phyloP scores from a whole-genome alignment of 2,113 vertebrate genomes.

The Symphodus melops region DNA sequence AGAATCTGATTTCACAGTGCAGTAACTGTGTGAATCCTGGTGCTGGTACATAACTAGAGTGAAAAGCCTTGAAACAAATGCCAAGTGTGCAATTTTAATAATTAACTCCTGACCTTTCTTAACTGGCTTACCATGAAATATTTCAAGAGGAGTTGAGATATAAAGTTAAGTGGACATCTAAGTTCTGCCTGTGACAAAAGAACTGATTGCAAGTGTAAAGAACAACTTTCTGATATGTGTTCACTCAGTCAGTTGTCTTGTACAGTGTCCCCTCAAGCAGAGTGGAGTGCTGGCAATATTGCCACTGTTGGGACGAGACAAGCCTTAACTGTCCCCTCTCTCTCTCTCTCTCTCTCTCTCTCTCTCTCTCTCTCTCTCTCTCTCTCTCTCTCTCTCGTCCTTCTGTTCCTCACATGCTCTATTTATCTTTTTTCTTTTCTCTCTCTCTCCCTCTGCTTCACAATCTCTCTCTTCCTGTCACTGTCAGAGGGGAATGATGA shows the following conservation, averaged over 20 bases:
- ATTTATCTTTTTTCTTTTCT: constrained; percentile 20
- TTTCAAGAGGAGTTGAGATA: background rate
- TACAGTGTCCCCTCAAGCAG: constrained; percentile 49
- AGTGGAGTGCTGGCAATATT: constrained; percentile 34
- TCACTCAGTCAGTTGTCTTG: constrained; percentile 49
- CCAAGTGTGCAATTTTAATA: constrained; percentile 1
- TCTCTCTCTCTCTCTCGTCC: background rate
- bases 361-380: constrained; percentile 27
- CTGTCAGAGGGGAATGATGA: constrained; percentile 72
- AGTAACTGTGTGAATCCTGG: background rate
- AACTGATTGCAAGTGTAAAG: constrained; percentile 16
- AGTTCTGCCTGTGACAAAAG: constrained; percentile 7
- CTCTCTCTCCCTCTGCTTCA: constrained; percentile 22
- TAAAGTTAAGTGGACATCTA: background rate
- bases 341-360: constrained; percentile 21
- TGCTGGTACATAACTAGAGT: background rate
- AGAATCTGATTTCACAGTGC: background rate
- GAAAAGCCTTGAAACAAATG: background rate
- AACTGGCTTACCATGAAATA: background rate
- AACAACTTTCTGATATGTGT: constrained; percentile 40
- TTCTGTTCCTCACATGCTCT: constrained; percentile 23
- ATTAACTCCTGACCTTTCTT: constrained; percentile 2
- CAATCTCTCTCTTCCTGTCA: constrained; percentile 51
- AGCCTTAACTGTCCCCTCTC: constrained; percentile 39
- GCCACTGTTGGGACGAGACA: constrained; percentile 37